phyloP scores from a whole-genome alignment of 2,888 invertebrate genomes.

The Sesia apiformis region DNA sequence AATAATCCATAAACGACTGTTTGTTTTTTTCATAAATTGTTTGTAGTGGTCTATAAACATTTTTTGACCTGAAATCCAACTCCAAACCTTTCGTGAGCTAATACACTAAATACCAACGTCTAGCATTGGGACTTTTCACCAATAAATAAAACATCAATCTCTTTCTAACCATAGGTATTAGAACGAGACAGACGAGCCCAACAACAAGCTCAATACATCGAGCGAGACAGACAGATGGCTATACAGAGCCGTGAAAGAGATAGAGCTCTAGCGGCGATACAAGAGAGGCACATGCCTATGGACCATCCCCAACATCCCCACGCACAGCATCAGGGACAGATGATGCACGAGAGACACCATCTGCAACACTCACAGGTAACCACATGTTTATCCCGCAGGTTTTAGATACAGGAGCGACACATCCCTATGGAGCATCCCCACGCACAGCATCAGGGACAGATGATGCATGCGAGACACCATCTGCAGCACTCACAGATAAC shows the following conservation, averaged over 20 bases:
- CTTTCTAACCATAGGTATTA: constrained; percentile 17
- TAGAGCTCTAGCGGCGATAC: constrained; percentile 43
- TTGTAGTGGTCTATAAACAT: no score
- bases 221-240: constrained; percentile 49
- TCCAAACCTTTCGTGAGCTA: no score
- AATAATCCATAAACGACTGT: no score
- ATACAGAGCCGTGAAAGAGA: constrained; percentile 44
- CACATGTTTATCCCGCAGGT: no score
- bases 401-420: constrained; percentile 43
- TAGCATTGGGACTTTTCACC: no score
- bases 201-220: constrained; percentile 47
- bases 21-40: no score
- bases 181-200: constrained; percentile 53
- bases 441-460: constrained; percentile 17
- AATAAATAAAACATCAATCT: no score
- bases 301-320: constrained; percentile 41
- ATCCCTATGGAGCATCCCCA: constrained; percentile 37
- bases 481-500: constrained; percentile 26
- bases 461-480: constrained; percentile 38
- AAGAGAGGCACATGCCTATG: constrained; percentile 45
- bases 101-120: no score
- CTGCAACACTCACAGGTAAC: constrained; percentile 26
- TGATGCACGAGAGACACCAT: constrained; percentile 38
- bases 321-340: constrained; percentile 17
- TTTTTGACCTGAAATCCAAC: no score